Percentiles rank a stretch among this genome's conserved stretches.
Conservation (phyloP, 2,113 vertebrate genomes). For the Anser cygnoides region DNA sequence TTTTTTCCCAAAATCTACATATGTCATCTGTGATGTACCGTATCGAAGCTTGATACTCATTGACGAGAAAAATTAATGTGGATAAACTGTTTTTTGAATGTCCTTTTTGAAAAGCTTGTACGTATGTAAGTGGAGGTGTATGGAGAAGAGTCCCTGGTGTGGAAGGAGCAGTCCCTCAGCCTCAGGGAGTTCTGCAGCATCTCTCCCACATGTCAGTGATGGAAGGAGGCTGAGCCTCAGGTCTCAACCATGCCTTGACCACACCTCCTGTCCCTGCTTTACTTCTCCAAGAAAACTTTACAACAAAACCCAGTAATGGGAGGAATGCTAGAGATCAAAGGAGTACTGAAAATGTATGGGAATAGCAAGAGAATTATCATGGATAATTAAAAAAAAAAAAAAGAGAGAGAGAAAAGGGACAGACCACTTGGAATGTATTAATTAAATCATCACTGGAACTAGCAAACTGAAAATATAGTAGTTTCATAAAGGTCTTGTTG, state of each 20-base stretch:
- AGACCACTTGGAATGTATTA: neutral
- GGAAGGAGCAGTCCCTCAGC: neutral
- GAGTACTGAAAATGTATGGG: neutral
- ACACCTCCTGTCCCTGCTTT: neutral
- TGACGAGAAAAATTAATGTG: neutral
- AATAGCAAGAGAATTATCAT: neutral
- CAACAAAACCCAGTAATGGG: neutral
- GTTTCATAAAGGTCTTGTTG: neutral
- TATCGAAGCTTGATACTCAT: neutral
- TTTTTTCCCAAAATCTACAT: accelerated
- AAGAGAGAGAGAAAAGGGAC: neutral
- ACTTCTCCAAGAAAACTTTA: neutral
- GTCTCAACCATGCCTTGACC: neutral
- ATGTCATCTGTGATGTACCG: neutral
- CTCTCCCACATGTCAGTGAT: neutral
- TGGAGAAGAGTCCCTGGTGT: neutral
- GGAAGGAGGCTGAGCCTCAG: neutral
- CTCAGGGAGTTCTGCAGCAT: neutral
- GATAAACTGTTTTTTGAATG: neutral
- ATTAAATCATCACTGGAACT: neutral
- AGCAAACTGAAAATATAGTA: neutral
- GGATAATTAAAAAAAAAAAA: neutral
- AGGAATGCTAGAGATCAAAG: neutral
- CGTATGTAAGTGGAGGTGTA: neutral
- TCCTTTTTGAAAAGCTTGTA: neutral